These are phyloP conservation scores for Amblyopsis rosae DNA, from an alignment of 2,113 vertebrate species.

Conservation along the genomic window DNA sequence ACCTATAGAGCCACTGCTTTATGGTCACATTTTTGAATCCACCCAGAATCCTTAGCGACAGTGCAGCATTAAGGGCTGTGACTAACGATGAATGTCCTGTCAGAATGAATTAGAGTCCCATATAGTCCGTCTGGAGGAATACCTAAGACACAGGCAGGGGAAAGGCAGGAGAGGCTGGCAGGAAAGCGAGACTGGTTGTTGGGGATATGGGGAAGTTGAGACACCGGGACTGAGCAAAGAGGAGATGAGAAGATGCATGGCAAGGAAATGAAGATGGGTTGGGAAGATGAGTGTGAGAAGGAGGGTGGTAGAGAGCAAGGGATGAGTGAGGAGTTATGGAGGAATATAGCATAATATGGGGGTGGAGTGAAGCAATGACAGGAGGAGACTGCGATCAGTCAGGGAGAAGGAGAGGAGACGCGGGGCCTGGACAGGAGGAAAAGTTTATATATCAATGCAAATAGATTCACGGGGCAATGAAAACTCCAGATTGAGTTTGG, in stretches of 20 bases:
- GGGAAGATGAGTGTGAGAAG: neutral
- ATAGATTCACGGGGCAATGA: too few relatives aligned
- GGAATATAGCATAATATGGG: neutral
- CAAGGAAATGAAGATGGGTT: neutral
- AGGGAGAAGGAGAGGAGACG: neutral
- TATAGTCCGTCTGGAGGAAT: conserved; percentile 60
- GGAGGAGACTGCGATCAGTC: too few relatives aligned
- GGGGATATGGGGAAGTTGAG: neutral
- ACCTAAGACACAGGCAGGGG: conserved; percentile 38
- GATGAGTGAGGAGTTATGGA: neutral
- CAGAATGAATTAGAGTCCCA: conserved; percentile 69
- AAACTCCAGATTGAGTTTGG: too few relatives aligned
- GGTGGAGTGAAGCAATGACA: neutral
- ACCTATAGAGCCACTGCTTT: neutral
- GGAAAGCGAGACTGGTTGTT: neutral
- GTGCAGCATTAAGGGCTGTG: conserved; percentile 55
- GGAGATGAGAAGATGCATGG: neutral
- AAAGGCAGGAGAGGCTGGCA: conserved; percentile 9
- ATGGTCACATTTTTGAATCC: conserved; percentile 17
- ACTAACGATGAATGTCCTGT: conserved; percentile 80
- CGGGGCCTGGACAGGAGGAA: neutral
- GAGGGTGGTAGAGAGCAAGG: too few relatives aligned
- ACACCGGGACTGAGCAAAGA: conserved; percentile 12
- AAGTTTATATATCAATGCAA: neutral
- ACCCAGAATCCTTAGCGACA: conserved; percentile 32